Conservation (phyloP, 2,888 invertebrate genomes). For the Hirudinaria manillensis region DNA sequence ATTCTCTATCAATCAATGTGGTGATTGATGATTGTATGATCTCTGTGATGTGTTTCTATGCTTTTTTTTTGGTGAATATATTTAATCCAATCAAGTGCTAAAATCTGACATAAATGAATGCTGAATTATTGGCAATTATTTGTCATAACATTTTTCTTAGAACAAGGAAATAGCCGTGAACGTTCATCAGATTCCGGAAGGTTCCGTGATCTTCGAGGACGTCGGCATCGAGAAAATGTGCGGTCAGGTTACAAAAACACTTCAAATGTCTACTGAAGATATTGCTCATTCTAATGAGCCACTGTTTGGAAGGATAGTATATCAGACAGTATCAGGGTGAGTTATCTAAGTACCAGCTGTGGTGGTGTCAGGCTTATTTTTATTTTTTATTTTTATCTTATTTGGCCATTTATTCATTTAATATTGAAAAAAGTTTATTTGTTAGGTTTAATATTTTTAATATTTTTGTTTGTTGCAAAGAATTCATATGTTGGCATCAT, state of each 20-base stretch:
- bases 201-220: slow-evolving; percentile 93
- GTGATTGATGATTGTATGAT: not conserved
- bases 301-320: slow-evolving; percentile 50
- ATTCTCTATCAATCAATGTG: not conserved
- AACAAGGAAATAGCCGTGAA: slow-evolving; percentile 93
- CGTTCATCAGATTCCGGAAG: slow-evolving; percentile 79
- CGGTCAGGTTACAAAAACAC: slow-evolving; percentile 38
- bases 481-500: no score
- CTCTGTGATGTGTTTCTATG: not conserved
- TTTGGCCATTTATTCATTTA: no score
- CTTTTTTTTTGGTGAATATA: not conserved
- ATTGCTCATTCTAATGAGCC: slow-evolving; percentile 45
- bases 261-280: slow-evolving; percentile 26
- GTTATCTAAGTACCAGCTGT: slow-evolving; percentile 13
- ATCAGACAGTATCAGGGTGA: slow-evolving; percentile 48
- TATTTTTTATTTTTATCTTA: no score
- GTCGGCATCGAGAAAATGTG: slow-evolving; percentile 61
- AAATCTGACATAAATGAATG: not conserved
- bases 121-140: not conserved
- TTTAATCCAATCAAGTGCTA: not conserved
- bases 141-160: slow-evolving; percentile 56
- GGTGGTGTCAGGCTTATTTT: no score
- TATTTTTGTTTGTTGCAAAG: no score
- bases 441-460: no score
- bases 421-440: no score